Conservation (phyloP, 1,140 invertebrate species). For the Mamestra configurata region DNA sequence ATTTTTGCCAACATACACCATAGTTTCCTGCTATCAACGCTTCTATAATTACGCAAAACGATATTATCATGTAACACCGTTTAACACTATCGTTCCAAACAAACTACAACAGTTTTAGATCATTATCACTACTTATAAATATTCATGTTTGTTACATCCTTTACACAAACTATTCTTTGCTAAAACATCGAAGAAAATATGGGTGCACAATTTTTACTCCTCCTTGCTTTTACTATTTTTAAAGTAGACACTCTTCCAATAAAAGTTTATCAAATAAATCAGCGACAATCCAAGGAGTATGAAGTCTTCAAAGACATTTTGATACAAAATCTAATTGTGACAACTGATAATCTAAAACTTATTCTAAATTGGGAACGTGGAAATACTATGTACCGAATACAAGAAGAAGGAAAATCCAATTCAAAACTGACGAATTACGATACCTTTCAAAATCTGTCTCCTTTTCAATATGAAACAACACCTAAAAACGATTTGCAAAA, state of each 20-base stretch:
- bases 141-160: conserved; percentile 13
- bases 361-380: conserved; percentile 38
- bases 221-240: conserved; percentile 1
- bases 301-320: conserved; percentile 40
- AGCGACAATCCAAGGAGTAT: not conserved
- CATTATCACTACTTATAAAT: conserved; percentile 1
- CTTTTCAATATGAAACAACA: not conserved
- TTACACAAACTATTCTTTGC: not conserved
- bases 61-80: not conserved
- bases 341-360: conserved; percentile 49
- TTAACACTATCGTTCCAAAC: not conserved
- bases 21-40: not conserved
- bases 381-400: not conserved
- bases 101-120: not conserved
- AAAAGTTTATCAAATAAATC: conserved; percentile 33
- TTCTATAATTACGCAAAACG: not conserved
- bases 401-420: not conserved
- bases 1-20: not conserved
- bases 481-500: not conserved
- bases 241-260: not conserved
- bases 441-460: not conserved
- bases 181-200: not conserved
- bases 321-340: conserved; percentile 44
- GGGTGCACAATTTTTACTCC: not conserved
- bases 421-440: not conserved